These are phyloP conservation scores for Colostygia pectinataria DNA, from an alignment of 2,888 invertebrate species.

Conservation along the genomic window DNA sequence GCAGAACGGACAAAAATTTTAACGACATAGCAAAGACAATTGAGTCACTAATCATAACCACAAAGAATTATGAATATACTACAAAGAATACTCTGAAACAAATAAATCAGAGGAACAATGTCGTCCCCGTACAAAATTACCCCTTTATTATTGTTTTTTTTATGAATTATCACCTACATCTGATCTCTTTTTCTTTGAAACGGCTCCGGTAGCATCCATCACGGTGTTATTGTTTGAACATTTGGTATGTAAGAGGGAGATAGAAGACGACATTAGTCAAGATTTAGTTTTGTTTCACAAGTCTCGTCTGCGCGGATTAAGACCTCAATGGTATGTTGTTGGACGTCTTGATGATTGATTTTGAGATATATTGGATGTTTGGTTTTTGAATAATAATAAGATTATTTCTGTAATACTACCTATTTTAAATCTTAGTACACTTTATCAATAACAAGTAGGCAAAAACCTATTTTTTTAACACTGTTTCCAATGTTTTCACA, in stretches of 20 bases:
- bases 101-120: slow-evolving; percentile 63
- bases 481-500: too few relatives aligned
- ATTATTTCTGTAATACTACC: too few relatives aligned
- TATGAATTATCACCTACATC: slow-evolving; percentile 74
- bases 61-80: slow-evolving; percentile 36
- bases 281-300: slow-evolving; percentile 64
- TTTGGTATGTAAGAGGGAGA: slow-evolving; percentile 50
- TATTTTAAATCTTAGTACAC: too few relatives aligned
- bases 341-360: slow-evolving; percentile 35
- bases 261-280: slow-evolving; percentile 59
- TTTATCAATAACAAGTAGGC: too few relatives aligned
- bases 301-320: slow-evolving; percentile 62
- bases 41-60: slow-evolving; percentile 36
- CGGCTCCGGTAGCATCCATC: slow-evolving; percentile 70
- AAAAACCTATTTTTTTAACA: too few relatives aligned
- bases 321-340: slow-evolving; percentile 40
- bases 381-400: too few relatives aligned
- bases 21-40: slow-evolving; percentile 34
- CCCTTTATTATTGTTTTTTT: slow-evolving; percentile 68
- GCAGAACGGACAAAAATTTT: slow-evolving; percentile 28
- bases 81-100: slow-evolving; percentile 43
- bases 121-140: slow-evolving; percentile 58
- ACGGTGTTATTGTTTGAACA: slow-evolving; percentile 65
- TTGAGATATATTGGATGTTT: slow-evolving; percentile 22
- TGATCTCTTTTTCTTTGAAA: slow-evolving; percentile 67